Conservation (phyloP, 2,888 invertebrate species). For the Pyrrhosoma nymphula region DNA sequence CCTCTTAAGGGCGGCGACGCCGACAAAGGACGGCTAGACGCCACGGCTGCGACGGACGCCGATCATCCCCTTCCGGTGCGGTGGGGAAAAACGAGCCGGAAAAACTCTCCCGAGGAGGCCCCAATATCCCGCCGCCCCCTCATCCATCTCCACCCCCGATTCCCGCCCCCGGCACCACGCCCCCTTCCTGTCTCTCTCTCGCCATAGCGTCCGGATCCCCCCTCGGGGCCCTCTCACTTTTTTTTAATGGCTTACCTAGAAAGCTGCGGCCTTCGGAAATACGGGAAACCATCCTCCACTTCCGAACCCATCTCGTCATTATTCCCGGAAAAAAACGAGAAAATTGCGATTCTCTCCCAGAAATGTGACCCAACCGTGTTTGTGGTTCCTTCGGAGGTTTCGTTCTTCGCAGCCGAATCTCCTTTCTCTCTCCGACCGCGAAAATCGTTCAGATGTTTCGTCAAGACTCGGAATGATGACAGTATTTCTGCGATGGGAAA, state of each 20-base stretch:
- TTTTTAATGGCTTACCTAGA: conserved; percentile 18
- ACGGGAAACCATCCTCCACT: conserved; percentile 2
- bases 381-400: background rate
- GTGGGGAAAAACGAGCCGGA: background rate
- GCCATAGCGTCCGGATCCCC: background rate
- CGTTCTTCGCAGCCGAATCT: background rate
- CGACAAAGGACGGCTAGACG: background rate
- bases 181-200: background rate
- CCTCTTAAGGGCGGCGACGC: background rate
- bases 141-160: background rate
- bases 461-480: too few relatives aligned
- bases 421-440: background rate
- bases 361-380: background rate
- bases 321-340: background rate
- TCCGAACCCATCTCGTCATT: background rate
- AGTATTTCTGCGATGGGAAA: too few relatives aligned
- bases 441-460: too few relatives aligned
- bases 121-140: background rate
- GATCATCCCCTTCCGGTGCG: background rate
- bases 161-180: background rate
- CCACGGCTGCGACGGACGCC: background rate
- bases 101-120: background rate
- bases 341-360: background rate
- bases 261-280: background rate
- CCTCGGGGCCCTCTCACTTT: background rate